A percentile compares a stretch with the other conserved stretches of the same genome.
phyloP scores from a whole-genome alignment of 2,888 invertebrate species.

The Brachyopa scutellaris region DNA sequence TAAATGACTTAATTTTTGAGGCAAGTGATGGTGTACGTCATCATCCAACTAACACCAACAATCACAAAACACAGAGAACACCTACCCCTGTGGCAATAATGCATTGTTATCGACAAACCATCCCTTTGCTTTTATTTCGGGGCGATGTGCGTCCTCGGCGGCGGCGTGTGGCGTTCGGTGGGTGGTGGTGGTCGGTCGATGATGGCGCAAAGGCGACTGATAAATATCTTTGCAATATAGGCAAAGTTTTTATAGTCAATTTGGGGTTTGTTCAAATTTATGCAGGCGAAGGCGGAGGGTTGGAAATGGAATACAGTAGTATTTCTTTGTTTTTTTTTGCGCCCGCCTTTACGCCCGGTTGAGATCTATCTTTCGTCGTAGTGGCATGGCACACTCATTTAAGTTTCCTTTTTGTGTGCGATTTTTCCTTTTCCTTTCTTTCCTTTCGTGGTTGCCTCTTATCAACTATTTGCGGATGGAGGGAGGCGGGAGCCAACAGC shows the following conservation, averaged over 20 bases:
- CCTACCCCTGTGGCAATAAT: slow-evolving; percentile 57
- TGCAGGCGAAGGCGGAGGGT: slow-evolving; percentile 51
- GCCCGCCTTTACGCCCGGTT: slow-evolving; percentile 40
- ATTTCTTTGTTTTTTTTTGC: slow-evolving; percentile 29
- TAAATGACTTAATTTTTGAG: slow-evolving; percentile 37
- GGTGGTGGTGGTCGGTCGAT: slow-evolving; percentile 17
- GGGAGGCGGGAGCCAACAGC: not conserved
- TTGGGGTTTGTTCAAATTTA: slow-evolving; percentile 76
- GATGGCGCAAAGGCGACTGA: slow-evolving; percentile 73
- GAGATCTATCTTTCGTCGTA: slow-evolving; percentile 39
- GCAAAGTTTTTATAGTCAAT: slow-evolving; percentile 80
- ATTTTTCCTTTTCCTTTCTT: slow-evolving; percentile 41
- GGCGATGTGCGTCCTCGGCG: slow-evolving; percentile 40
- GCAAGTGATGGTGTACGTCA: slow-evolving; percentile 16
- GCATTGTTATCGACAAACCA: slow-evolving; percentile 69
- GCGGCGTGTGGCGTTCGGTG: slow-evolving; percentile 8
- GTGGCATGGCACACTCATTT: slow-evolving; percentile 45
- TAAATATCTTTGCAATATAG: slow-evolving; percentile 80
- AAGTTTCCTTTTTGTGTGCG: slow-evolving; percentile 56
- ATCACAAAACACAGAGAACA: too few species aligned
- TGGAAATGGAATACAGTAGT: slow-evolving; percentile 59
- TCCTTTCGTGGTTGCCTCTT: slow-evolving; percentile 42
- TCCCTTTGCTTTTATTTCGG: slow-evolving; percentile 51
- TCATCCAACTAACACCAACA: too few species aligned
- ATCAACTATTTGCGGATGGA: slow-evolving; percentile 40